A percentile compares a stretch with the other conserved stretches of the same genome.
phyloP scores from a whole-genome alignment of 2,888 invertebrate genomes.

The Coenonympha arcania region DNA sequence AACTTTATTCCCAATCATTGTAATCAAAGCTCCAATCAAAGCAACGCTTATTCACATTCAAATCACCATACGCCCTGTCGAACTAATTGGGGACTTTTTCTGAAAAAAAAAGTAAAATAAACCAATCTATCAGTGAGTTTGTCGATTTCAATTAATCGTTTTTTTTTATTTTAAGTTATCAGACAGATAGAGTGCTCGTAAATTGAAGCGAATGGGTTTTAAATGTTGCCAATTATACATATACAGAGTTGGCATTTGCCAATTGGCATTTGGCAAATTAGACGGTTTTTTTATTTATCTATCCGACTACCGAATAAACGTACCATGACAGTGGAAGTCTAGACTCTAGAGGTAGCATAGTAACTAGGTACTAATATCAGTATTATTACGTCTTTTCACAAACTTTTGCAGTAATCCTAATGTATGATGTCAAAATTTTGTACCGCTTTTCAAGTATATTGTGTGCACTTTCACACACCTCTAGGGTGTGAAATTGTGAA shows the following conservation, averaged over 20 bases:
- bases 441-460: too few relatives aligned
- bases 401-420: too few relatives aligned
- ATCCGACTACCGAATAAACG: not conserved
- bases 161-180: not conserved
- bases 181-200: not conserved
- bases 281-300: not conserved
- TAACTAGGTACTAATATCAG: too few relatives aligned
- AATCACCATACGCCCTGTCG: slow-evolving; percentile 17
- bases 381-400: too few relatives aligned
- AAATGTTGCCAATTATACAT: slow-evolving; percentile 2
- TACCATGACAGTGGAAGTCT: too few relatives aligned
- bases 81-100: slow-evolving; percentile 19
- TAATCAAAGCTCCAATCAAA: not conserved
- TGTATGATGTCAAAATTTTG: too few relatives aligned
- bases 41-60: slow-evolving; percentile 15
- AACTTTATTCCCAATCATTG: not conserved
- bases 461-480: too few relatives aligned
- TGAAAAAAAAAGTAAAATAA: slow-evolving; percentile 3
- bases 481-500: too few relatives aligned
- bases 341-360: too few relatives aligned
- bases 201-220: not conserved
- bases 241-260: too few relatives aligned
- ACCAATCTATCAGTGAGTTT: not conserved
- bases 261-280: not conserved
- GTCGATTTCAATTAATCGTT: slow-evolving; percentile 5